Percentiles rank a stretch among this genome's conserved stretches.
phyloP scores from a whole-genome alignment of 30 jellyfish, hydroid and myxozoan genomes.

The Aurelia coerulea region DNA sequence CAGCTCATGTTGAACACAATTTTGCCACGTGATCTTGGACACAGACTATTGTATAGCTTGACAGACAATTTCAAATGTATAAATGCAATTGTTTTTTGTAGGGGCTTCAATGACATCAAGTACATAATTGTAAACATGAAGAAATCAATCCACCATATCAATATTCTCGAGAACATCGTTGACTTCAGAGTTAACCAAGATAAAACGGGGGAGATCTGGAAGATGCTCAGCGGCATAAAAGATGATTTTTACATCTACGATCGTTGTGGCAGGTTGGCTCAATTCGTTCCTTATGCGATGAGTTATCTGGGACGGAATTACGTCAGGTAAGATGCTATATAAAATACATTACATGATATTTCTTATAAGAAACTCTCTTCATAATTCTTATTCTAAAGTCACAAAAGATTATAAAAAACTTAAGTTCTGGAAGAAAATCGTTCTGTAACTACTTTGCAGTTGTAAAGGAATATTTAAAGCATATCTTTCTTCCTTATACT shows the following conservation, averaged over 20 bases:
- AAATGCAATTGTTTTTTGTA: neutral
- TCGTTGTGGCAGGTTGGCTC: conserved; percentile 11
- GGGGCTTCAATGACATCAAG: conserved; percentile 24
- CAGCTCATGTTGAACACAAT: too few relatives aligned
- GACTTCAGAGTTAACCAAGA: conserved; percentile 35
- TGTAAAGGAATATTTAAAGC: too few relatives aligned
- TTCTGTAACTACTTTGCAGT: too few relatives aligned
- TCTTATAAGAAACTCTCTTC: neutral
- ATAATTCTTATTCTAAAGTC: neutral
- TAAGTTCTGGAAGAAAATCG: too few relatives aligned
- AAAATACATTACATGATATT: neutral
- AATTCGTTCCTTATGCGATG: conserved; percentile 1
- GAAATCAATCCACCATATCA: neutral
- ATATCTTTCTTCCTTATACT: too few relatives aligned
- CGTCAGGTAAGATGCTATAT: conserved; percentile 7
- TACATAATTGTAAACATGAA: conserved; percentile 22
- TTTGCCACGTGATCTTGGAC: too few relatives aligned
- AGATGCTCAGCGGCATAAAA: conserved; percentile 18
- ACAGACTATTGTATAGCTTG: neutral
- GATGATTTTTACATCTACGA: conserved; percentile 36
- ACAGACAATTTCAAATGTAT: neutral
- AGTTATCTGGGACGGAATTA: conserved; percentile 12
- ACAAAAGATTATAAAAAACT: too few relatives aligned
- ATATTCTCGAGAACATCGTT: neutral
- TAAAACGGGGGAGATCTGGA: conserved; percentile 20